phyloP scores from a whole-genome alignment of 2,797 vertebrate genomes.

The Gorsachius magnificus region DNA sequence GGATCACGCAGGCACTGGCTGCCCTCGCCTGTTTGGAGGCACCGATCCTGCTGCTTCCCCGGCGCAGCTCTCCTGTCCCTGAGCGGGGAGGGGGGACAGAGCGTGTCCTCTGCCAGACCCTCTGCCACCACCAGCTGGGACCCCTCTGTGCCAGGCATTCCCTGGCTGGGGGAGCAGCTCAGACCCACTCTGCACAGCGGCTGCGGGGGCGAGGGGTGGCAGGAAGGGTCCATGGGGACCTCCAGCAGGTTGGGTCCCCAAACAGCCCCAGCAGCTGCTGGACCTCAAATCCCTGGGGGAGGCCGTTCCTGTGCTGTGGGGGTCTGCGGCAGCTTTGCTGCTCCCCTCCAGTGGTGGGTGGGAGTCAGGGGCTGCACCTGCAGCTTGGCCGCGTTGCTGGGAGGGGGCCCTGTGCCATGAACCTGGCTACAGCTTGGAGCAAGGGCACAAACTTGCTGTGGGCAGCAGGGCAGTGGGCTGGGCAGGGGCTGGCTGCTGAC shows the following conservation, averaged over 20 bases:
- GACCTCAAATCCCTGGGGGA: not conserved
- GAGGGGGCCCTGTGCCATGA: not conserved
- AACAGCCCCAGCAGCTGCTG: not conserved
- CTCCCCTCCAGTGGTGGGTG: not conserved
- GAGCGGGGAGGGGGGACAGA: not conserved
- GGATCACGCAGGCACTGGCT: accelerated
- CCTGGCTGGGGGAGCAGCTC: accelerated
- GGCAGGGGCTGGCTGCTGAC: not conserved
- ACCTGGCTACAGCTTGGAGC: not conserved
- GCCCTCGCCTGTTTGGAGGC: no score
- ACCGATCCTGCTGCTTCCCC: not conserved
- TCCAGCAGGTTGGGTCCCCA: not conserved
- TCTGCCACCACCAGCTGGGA: not conserved
- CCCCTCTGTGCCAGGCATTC: not conserved
- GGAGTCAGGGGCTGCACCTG: not conserved
- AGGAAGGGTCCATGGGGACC: not conserved
- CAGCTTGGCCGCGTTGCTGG: accelerated
- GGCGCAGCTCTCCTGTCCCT: not conserved
- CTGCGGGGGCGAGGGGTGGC: not conserved
- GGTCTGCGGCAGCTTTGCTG: not conserved
- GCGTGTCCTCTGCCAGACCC: accelerated
- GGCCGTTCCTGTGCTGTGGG: not conserved
- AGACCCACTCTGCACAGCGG: not conserved
- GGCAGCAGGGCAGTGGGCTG: not conserved
- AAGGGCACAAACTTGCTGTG: not conserved